phyloP scores from a whole-genome alignment of 1,140 invertebrate species.

The Drosophila nikananu region DNA sequence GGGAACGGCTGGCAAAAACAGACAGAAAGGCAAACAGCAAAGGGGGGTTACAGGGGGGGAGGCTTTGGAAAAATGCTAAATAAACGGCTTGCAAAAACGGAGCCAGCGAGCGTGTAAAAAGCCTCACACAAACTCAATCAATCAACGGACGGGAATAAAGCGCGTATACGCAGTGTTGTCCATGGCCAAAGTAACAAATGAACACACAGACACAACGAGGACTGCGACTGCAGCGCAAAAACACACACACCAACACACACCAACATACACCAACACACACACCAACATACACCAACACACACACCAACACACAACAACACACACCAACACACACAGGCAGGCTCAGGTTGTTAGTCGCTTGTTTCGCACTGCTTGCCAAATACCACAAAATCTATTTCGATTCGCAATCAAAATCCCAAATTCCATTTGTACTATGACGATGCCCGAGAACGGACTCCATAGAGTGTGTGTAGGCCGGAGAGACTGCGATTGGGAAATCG shows the following conservation, averaged over 20 bases:
- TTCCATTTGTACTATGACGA: constrained; percentile 76
- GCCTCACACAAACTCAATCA: constrained; percentile 68
- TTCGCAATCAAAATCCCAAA: constrained; percentile 84
- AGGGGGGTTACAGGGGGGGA: neutral
- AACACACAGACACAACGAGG: constrained; percentile 30
- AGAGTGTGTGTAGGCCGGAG: constrained; percentile 29
- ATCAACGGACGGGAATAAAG: constrained; percentile 80
- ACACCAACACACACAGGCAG: constrained; percentile 21
- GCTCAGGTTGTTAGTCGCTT: constrained; percentile 49
- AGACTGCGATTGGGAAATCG: constrained; percentile 63
- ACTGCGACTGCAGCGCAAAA: constrained; percentile 24
- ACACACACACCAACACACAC: constrained; percentile 19
- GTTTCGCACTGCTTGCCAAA: constrained; percentile 80
- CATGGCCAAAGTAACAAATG: constrained; percentile 75
- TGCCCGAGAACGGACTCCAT: constrained; percentile 1
- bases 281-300: too few species aligned
- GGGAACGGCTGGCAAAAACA: constrained; percentile 29
- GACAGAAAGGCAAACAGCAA: constrained; percentile 31
- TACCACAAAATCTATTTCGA: constrained; percentile 84
- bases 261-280: too few species aligned
- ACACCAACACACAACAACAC: too few species aligned
- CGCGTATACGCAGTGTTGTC: constrained; percentile 81
- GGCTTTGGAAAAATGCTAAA: constrained; percentile 49
- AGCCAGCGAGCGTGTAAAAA: constrained; percentile 66
- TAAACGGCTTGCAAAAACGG: constrained; percentile 60